Percentiles rank a stretch among this genome's conserved stretches.
These are phyloP conservation scores for Creontiades dilutus DNA, from an alignment of 2,888 invertebrate genomes.

Conservation along the genomic window DNA sequence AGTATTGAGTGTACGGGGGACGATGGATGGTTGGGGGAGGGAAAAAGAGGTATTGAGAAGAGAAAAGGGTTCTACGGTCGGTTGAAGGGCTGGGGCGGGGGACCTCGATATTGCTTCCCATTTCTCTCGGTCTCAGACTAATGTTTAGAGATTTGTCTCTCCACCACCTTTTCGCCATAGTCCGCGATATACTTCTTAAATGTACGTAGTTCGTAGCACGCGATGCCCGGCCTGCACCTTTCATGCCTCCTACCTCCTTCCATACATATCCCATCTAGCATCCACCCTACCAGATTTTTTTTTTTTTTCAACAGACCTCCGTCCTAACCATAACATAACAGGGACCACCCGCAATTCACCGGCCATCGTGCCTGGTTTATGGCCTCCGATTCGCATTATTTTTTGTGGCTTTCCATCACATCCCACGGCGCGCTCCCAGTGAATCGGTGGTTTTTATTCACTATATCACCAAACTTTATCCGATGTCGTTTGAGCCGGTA, in stretches of 20 bases:
- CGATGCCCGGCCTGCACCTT: not conserved
- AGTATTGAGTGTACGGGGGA: not conserved
- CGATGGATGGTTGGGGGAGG: conserved; percentile 46
- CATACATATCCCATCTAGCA: not conserved
- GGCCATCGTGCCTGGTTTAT: conserved; percentile 40
- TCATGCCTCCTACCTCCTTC: not conserved
- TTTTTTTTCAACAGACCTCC: not conserved
- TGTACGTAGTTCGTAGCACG: conserved; percentile 56
- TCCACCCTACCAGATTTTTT: not conserved
- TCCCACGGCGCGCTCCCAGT: conserved; percentile 11
- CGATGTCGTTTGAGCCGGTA: not conserved
- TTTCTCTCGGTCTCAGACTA: conserved; percentile 67
- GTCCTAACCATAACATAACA: not conserved
- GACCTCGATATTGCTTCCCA: conserved; percentile 67
- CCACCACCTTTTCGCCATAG: conserved; percentile 64
- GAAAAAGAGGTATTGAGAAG: conserved; percentile 48
- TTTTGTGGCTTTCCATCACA: conserved; percentile 59
- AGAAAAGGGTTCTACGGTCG: conserved; percentile 34
- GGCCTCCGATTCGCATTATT: conserved; percentile 63
- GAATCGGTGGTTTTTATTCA: conserved; percentile 55
- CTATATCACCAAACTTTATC: conserved; percentile 44
- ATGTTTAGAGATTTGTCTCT: conserved; percentile 67
- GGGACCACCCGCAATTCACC: conserved; percentile 38
- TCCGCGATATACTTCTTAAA: conserved; percentile 68
- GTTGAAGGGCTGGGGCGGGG: conserved; percentile 12